phyloP scores from a whole-genome alignment of 1,140 invertebrate species.

The Drosophila melanica region DNA sequence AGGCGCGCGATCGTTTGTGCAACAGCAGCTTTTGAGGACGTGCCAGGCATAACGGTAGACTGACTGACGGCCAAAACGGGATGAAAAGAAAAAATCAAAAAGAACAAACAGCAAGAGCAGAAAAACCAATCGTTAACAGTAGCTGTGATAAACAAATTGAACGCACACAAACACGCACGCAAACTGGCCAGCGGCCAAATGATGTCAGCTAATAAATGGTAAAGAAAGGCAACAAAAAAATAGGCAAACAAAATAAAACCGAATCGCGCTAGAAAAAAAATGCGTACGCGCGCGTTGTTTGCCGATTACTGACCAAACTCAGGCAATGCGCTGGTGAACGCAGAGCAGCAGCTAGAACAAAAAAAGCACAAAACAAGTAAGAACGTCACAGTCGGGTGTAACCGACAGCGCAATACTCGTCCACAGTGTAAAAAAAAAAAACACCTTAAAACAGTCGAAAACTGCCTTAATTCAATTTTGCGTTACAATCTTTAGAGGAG shows the following conservation, averaged over 20 bases:
- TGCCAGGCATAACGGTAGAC: conserved; percentile 43
- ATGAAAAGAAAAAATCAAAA: neutral
- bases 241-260: conserved; percentile 44
- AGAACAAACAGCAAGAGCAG: conserved; percentile 9
- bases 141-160: conserved; percentile 44
- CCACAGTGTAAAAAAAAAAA: neutral
- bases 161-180: conserved; percentile 18
- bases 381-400: too few relatives aligned
- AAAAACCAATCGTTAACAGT: conserved; percentile 28
- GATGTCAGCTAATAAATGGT: conserved; percentile 43
- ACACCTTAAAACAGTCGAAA: too few relatives aligned
- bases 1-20: conserved; percentile 32
- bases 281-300: conserved; percentile 75
- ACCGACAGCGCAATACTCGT: too few relatives aligned
- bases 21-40: conserved; percentile 15
- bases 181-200: conserved; percentile 31
- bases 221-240: conserved; percentile 14
- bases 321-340: conserved; percentile 29
- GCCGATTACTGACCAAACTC: conserved; percentile 68
- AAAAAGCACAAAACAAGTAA: conserved; percentile 6
- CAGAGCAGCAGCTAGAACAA: conserved; percentile 24
- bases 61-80: conserved; percentile 6
- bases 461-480: too few relatives aligned
- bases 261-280: conserved; percentile 47
- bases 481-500: too few relatives aligned